phyloP scores from a whole-genome alignment of 2,797 vertebrate species.

The Apogon talboti region DNA sequence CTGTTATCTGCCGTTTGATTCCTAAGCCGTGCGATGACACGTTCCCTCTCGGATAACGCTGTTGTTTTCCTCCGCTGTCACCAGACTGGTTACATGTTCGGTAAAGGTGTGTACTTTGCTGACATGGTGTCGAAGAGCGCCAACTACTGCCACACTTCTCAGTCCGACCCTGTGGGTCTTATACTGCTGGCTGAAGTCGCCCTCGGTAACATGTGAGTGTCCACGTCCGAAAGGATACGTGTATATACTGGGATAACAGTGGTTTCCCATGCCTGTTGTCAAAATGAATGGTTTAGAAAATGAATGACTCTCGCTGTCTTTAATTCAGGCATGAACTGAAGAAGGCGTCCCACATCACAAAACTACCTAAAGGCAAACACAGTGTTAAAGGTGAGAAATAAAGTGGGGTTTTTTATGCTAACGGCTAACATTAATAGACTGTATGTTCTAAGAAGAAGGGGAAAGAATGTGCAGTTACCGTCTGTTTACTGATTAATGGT shows the following conservation, averaged over 20 bases:
- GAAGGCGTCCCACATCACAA: slow-evolving; percentile 95
- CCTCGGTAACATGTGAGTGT: slow-evolving; percentile 96
- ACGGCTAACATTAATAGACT: no score
- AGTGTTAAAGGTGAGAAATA: slow-evolving; percentile 93
- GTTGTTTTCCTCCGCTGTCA: slow-evolving; percentile 14
- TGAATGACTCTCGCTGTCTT: slow-evolving; percentile 7
- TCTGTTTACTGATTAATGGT: no score
- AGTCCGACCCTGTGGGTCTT: slow-evolving; percentile 92
- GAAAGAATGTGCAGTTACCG: no score
- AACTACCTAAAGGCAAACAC: slow-evolving; percentile 97
- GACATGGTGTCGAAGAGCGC: slow-evolving; percentile 99
- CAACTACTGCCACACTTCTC: slow-evolving; percentile 98
- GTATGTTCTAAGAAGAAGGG: no score
- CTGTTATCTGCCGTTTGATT: neutral
- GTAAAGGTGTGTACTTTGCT: slow-evolving; percentile 98
- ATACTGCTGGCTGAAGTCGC: slow-evolving; percentile 95
- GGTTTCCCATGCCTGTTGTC: neutral
- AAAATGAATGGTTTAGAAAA: neutral
- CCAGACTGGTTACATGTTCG: slow-evolving; percentile 99
- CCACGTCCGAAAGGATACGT: no score
- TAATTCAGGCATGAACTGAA: slow-evolving; percentile 92
- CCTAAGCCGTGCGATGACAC: neutral
- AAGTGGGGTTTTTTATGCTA: neutral
- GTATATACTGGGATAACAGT: rapidly evolving
- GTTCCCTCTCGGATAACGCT: neutral